Percentiles rank a stretch among this genome's conserved stretches.
Evolutionary conservation across 2,888 invertebrate species (phyloP).

Genomic region (Meghimatium bilineatum): DNA sequence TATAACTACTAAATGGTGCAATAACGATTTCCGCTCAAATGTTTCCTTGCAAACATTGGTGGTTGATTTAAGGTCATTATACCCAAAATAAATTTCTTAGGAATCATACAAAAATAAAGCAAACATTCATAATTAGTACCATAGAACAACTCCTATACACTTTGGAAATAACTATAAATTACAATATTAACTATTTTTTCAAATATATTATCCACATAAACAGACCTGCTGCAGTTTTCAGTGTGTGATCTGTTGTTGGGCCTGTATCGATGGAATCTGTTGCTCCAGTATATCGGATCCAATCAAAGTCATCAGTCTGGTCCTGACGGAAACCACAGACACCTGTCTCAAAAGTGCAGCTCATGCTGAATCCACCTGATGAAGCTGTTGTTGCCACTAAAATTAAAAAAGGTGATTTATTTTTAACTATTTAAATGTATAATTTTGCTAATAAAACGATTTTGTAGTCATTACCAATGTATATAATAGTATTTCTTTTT

Average conservation of each 20-base stretch:
- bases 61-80: too few relatives aligned
- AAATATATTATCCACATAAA: neutral
- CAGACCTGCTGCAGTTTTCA: constrained; percentile 22
- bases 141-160: too few relatives aligned
- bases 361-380: neutral
- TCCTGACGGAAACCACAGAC: constrained; percentile 70
- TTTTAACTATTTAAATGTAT: neutral
- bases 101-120: too few relatives aligned
- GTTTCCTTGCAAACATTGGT: too few relatives aligned
- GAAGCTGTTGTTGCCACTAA: neutral
- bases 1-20: too few relatives aligned
- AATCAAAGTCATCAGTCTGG: constrained; percentile 62
- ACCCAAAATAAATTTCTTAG: too few relatives aligned
- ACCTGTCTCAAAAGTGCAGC: constrained; percentile 48
- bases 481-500: neutral
- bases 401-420: neutral
- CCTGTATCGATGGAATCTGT: constrained; percentile 62
- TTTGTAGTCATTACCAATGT: neutral
- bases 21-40: too few relatives aligned
- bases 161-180: neutral
- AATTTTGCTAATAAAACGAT: neutral
- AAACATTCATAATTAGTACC: too few relatives aligned
- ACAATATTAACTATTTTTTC: neutral
- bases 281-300: constrained; percentile 60
- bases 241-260: constrained; percentile 85